A percentile compares a stretch with the other conserved stretches of the same genome.
Evolutionary conservation across 2,113 vertebrate genomes (phyloP).

Genomic region (Callorhinus ursinus): DNA sequence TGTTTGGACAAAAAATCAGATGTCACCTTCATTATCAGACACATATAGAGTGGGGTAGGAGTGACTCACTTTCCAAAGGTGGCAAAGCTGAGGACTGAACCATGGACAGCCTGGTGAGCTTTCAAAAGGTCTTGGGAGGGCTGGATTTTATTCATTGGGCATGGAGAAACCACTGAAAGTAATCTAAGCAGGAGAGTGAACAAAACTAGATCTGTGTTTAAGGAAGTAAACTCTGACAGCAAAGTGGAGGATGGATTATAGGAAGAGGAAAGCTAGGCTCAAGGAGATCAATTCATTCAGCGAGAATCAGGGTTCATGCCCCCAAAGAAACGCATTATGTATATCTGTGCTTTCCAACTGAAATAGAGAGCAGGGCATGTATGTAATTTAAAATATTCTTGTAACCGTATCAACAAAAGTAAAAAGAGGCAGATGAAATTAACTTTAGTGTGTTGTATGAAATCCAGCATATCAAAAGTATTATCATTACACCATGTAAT

Average conservation of each 20-base stretch:
- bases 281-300: neutral
- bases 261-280: neutral
- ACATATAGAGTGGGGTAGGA: neutral
- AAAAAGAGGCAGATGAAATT: conserved; percentile 41
- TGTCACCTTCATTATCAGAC: neutral
- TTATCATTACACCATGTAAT: neutral
- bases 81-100: neutral
- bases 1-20: neutral
- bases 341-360: neutral
- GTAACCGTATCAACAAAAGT: neutral
- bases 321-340: neutral
- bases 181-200: neutral
- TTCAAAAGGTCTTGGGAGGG: neutral
- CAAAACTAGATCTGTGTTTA: neutral
- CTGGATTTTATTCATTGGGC: neutral
- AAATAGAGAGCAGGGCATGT: neutral
- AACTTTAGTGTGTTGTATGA: conserved; percentile 26
- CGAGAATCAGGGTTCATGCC: neutral
- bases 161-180: neutral
- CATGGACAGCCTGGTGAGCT: neutral
- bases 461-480: conserved; percentile 20
- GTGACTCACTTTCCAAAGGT: neutral
- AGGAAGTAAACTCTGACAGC: neutral
- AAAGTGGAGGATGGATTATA: conserved; percentile 10
- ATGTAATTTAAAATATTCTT: conserved; percentile 40